phyloP scores from a whole-genome alignment of 2,113 vertebrate genomes.

The Podarcis muralis region DNA sequence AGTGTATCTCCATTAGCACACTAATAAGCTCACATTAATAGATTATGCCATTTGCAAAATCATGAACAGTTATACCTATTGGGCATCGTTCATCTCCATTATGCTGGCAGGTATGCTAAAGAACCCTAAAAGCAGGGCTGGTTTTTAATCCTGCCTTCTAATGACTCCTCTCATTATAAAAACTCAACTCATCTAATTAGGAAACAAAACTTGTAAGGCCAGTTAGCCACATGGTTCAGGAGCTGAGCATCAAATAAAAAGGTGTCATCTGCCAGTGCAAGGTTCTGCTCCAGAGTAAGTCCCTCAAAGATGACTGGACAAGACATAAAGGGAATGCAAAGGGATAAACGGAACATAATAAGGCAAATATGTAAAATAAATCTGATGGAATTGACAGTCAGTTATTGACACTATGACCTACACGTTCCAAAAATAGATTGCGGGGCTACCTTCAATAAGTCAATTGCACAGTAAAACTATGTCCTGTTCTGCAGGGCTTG shows the following conservation, averaged over 20 bases:
- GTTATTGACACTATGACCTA: background rate
- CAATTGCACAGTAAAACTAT: background rate
- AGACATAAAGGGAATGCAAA: background rate
- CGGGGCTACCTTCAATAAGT: background rate
- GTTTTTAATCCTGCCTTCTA: slow-evolving; percentile 16
- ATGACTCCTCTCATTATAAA: background rate
- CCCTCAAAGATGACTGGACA: background rate
- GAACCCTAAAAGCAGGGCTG: background rate
- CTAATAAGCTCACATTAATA: background rate
- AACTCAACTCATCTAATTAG: rapidly evolving
- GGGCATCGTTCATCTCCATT: background rate
- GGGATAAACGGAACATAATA: background rate
- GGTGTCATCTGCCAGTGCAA: background rate
- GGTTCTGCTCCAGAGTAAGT: background rate
- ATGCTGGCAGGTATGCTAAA: slow-evolving; percentile 14
- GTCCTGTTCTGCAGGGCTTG: background rate
- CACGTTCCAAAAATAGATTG: background rate
- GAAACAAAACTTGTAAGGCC: background rate
- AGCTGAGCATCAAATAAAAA: background rate
- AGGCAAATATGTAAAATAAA: background rate
- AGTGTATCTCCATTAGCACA: background rate
- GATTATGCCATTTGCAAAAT: slow-evolving; percentile 6
- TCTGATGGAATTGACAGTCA: background rate
- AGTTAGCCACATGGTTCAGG: background rate
- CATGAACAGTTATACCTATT: background rate